Evolutionary conservation across 1,140 invertebrate species (phyloP), one percentile per base, ranked within the genome.

Genomic region (Popillia japonica): DNA sequence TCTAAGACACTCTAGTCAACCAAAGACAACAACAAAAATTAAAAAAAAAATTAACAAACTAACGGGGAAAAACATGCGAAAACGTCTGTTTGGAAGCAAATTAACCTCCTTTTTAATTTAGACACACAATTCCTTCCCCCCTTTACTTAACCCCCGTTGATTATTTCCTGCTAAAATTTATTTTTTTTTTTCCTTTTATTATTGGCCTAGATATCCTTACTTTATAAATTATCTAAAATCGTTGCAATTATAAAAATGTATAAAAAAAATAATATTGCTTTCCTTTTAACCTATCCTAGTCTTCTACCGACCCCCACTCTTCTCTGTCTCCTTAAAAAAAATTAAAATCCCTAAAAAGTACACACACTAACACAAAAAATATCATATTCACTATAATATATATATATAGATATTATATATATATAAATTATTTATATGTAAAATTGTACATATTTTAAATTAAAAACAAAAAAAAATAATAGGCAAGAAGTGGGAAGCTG

Each of bases 401-500:
- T 34, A 68, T 68, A 55, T 80, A 82, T 82, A 80, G 79, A 79
- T 81, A 68, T 68, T 23, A 68, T 68, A 68, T 68, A 68, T 68
- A 68, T 83, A 79, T 79, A 79, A 79, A 84, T 83, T 83, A 84
- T 83, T 83, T 82, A 81, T 80, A 80, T 84, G 83, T 84, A 84
- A 80, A 84, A 68, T 83, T 84, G 83, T 84, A 84, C 78, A 84
- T 84, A 84, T 80, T 82, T 82, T 84, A 81, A 83, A 84, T 81
- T 81, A 80, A 81, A 81, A 80, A 14, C 40, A 40, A 74, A 74
- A 74, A 40, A 17, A 74, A 72, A 22, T 34, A 72, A 41, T 44
- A 40, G 22, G 41, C 34, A 44, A 74, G 17, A 41, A 34, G 40
- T 74, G 72, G 34, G 20, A 68, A 68, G 61, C 61, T 68, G 61